These are phyloP conservation scores for Caenorhabditis sinica DNA, from an alignment of 2,888 invertebrate genomes.

Conservation along the genomic window DNA sequence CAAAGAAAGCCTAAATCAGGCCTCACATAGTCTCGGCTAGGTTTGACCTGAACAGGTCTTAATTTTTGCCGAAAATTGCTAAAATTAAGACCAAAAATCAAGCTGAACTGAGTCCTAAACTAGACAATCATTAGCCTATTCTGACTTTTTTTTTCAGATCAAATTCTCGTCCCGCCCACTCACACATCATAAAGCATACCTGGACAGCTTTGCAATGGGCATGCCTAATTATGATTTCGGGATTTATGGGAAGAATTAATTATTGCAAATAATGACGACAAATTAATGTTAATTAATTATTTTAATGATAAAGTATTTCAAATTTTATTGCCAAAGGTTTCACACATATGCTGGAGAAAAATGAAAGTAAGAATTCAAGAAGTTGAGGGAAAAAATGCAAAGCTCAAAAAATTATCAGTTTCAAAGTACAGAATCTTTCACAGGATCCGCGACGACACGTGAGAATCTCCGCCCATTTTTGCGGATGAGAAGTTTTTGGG, in stretches of 20 bases:
- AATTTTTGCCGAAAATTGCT: too few species aligned
- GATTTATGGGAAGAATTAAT: slow-evolving; percentile 55
- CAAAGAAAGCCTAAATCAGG: too few species aligned
- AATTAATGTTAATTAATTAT: not conserved
- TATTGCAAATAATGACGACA: too few species aligned
- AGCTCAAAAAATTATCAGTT: not conserved
- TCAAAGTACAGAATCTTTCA: slow-evolving; percentile 72
- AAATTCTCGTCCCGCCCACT: slow-evolving; percentile 69
- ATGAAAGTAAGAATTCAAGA: not conserved
- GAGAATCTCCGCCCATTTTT: slow-evolving; percentile 71
- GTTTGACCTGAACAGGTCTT: too few species aligned
- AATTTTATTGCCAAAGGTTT: not conserved
- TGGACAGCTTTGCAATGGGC: slow-evolving; percentile 74
- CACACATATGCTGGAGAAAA: not conserved
- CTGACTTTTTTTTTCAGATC: not conserved
- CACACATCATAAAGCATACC: slow-evolving; percentile 75
- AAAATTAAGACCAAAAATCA: too few species aligned
- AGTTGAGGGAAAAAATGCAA: not conserved
- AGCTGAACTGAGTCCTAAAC: too few species aligned
- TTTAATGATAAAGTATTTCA: not conserved
- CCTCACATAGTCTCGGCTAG: too few species aligned
- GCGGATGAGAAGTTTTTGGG: slow-evolving; percentile 67
- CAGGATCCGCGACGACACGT: slow-evolving; percentile 70
- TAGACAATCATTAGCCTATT: not conserved
- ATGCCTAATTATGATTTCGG: slow-evolving; percentile 78